Base-by-base conservation (phyloP, 2,888 invertebrate genomes). In the Pyrocoelia pectoralis region DNA sequence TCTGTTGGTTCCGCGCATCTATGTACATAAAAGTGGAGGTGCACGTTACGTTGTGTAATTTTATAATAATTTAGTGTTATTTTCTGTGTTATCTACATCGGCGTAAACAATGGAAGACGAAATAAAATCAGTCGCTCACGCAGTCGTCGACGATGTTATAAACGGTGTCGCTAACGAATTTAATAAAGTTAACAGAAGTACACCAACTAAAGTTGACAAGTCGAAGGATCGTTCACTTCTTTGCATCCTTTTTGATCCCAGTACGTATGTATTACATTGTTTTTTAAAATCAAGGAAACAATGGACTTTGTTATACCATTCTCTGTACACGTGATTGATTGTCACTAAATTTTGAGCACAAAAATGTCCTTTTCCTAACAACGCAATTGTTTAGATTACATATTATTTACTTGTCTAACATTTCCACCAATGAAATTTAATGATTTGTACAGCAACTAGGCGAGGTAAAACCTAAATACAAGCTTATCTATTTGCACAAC, bases 211-310 rank as follows among this genome's bases (percentile, higher is more conserved):
- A 12, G n/a, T 59, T 12, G 74, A 68, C 13, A 72, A 73, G 56
- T 72, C 70, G 17, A 70, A 72, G 56, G 71, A 75, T 64, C 80
- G 80, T 70, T 82, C 83, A 54, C 77, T 84, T 67, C 76, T 84
- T 70, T 85, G 84, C 79, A 81, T 82, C 69, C 75, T 84, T 61
- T 82, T 85, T 63, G 78, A 82, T 71, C 85, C 84, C 68, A 77
- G 85, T 85, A 84, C 72, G 84, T 81, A 73, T 72, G 58, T 58
- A 61, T 67, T 56, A 58, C 24, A 24, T 24, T 24, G 24, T 24
- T 24, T 5, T n/a, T n/a, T n/a, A n/a, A n/a, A n/a, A n/a, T n/a
- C n/a, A n/a, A n/a, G n/a, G n/a, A n/a, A n/a, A n/a, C n/a, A 24
- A 24, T 24, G 24, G 24, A 24, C 24, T 24, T 24, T 6, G 24